phyloP scores from a whole-genome alignment of 2,888 invertebrate species.

The Auanema freiburgensis region DNA sequence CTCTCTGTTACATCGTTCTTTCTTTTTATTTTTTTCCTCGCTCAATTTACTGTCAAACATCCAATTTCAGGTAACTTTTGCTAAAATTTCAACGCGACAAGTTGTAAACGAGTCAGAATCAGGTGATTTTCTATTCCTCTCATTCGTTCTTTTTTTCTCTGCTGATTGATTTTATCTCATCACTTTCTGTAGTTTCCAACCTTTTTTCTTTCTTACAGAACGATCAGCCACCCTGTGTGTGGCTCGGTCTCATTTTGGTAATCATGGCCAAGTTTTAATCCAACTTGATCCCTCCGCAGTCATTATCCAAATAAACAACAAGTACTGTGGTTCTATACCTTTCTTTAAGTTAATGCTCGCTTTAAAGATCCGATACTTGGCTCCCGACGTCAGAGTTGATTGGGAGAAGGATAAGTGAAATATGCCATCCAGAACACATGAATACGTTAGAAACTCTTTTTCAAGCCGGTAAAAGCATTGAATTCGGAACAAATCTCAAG shows the following conservation, averaged over 20 bases:
- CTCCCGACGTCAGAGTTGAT: too few relatives aligned
- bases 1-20: background rate
- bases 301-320: conserved; percentile 15
- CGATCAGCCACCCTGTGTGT: conserved; percentile 20
- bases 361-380: conserved; percentile 10
- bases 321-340: conserved; percentile 1
- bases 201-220: conserved; percentile 13
- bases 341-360: background rate
- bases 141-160: background rate
- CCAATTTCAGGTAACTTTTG: conserved; percentile 20
- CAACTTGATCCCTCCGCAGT: background rate
- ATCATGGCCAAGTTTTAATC: conserved; percentile 16
- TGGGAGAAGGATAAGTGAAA: too few relatives aligned
- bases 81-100: conserved; percentile 19
- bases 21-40: background rate
- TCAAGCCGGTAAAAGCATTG: too few relatives aligned
- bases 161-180: background rate
- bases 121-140: conserved; percentile 10
- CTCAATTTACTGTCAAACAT: background rate
- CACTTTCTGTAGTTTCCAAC: background rate
- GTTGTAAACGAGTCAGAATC: conserved; percentile 11
- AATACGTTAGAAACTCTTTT: too few relatives aligned
- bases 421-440: too few relatives aligned
- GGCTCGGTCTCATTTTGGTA: conserved; percentile 9
- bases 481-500: too few relatives aligned